Base-by-base conservation (phyloP, 2,113 vertebrate species). In the Donacobius atricapilla region DNA sequence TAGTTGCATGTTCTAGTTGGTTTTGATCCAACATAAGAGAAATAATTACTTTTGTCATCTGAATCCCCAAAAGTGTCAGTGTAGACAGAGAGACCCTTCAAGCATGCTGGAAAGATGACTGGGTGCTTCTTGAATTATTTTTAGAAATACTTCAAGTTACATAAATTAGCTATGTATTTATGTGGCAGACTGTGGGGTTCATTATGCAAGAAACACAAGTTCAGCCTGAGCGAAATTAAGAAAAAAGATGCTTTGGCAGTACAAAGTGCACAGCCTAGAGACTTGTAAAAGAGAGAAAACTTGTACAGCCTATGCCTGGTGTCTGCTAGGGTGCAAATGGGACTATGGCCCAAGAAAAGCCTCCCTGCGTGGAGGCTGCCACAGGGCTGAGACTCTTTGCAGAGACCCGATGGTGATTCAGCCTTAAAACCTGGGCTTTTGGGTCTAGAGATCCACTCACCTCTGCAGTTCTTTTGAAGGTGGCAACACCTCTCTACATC, bases 271-370 rank as follows among this genome's bases (percentile, higher is more conserved):
- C 6, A 53, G n/a, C 27, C 39, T 42, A 33, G 30, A 79, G 50
- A 28, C 33, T 45, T n/a, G 25, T 31, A 33, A 56, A 58, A 56
- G 37, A 53, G 10, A 64, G 33, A 22, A 70, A 28, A 10, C 15
- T 23, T 19, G 15, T 10, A 13, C 11, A 64, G n/a, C 18, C 42
- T 19, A 16, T 31, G n/a, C 20, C 48, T 24, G 27, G 18, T 33
- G 33, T 35, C 75, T 68, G 51, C 53, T 31, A 31, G 12, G 58
- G 15, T 51, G 13, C 0, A 0, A 13, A 2, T 1, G 6, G n/a
- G 7, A 24, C 31, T 9, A 2, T 1, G 15, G 53, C 45, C 27
- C 19, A 13, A 16, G 35, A 44, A 8, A 8, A 54, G 4, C 15
- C 3, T 15, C 37, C 9, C 42, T 33, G 27, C 1, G 4, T 5